phyloP scores from a whole-genome alignment of 2,797 vertebrate genomes.

The Pyrocephalus nanus region DNA sequence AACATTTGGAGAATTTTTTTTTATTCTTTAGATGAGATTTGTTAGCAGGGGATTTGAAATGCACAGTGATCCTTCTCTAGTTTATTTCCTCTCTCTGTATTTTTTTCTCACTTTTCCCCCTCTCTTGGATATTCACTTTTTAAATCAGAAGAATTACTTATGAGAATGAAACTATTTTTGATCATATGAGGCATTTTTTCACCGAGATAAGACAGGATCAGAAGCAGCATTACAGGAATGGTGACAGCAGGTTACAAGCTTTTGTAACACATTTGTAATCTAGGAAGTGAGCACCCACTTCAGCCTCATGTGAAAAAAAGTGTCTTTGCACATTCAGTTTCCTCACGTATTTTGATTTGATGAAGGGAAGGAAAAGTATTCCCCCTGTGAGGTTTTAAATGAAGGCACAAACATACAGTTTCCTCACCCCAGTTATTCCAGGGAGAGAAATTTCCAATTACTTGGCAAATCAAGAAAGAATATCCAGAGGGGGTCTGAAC shows the following conservation, averaged over 20 bases:
- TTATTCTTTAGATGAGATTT: neutral
- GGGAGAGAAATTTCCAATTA: conserved; percentile 20
- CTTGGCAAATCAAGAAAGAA: neutral
- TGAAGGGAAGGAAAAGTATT: neutral
- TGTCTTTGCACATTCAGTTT: neutral
- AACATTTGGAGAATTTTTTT: neutral
- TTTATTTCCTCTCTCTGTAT: neutral
- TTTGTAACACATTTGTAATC: neutral
- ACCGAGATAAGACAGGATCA: neutral
- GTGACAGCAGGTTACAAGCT: neutral
- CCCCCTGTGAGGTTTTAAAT: neutral
- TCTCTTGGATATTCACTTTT: neutral
- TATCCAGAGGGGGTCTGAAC: neutral
- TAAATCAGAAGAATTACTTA: conserved; percentile 36
- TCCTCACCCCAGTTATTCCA: neutral
- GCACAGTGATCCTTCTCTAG: neutral
- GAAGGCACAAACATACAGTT: neutral
- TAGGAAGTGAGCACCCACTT: neutral
- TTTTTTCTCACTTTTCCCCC: neutral
- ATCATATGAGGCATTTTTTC: neutral
- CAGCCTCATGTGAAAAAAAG: neutral
- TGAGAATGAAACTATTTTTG: neutral
- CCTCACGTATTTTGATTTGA: neutral
- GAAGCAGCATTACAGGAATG: neutral
- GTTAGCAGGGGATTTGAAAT: conserved; percentile 22